Evolutionary conservation across 2,113 vertebrate genomes (phyloP).

Genomic region (Sitta europaea): DNA sequence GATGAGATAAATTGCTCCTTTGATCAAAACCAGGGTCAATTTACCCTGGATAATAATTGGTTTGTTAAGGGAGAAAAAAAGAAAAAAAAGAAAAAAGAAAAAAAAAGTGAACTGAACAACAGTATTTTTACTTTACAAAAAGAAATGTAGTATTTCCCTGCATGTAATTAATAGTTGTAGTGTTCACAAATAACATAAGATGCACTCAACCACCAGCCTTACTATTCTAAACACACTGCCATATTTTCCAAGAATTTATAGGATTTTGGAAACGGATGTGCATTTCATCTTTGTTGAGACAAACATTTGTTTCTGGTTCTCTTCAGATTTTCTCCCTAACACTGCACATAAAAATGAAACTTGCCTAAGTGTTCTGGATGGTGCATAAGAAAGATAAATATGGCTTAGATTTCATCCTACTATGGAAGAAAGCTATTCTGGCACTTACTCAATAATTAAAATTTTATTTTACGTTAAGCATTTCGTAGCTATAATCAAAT

Average conservation of each 20-base stretch:
- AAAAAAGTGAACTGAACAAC: background rate
- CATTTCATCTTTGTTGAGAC: background rate
- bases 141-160: background rate
- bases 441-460: background rate
- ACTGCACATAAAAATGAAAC: background rate
- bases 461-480: background rate
- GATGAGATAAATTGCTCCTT: constrained; percentile 10
- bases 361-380: background rate
- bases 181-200: background rate
- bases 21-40: constrained; percentile 27
- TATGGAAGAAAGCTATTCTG: background rate
- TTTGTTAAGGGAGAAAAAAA: background rate
- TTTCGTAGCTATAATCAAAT: background rate
- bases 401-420: background rate
- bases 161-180: background rate
- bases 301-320: background rate
- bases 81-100: accelerated
- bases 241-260: background rate
- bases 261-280: background rate
- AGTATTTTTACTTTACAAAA: background rate
- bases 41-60: background rate
- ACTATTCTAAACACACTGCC: background rate
- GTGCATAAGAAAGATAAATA: background rate
- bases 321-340: background rate
- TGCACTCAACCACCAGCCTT: background rate